Base-by-base conservation (phyloP, 2,888 invertebrate species). In the Achlya flavicornis region DNA sequence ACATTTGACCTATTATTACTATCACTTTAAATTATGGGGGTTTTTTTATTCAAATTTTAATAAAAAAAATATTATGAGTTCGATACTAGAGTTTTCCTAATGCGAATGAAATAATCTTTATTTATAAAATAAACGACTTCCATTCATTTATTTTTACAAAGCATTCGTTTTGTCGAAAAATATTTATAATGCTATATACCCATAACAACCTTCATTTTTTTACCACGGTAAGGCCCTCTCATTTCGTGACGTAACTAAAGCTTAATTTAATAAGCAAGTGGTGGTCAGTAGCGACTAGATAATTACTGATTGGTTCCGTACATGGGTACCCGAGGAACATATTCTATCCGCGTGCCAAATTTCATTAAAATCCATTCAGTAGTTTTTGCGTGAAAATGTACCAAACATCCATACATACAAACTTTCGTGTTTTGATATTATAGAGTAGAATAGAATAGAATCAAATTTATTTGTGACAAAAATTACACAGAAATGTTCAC, bases 201-300 rank as follows among this genome's bases (percentile, higher is more conserved):
- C 3, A 41, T 8, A 41, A 41, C 41, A 58, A 61, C 64, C 38
- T 33, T 48, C 62, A 62, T 68, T 71, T 64, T 62, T 68, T 69
- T 65, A 66, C 70, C 68, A 19, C 46, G 19, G 16, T 10, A 43
- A 59, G 67, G 59, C 67, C 63, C 67, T 66, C 68, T 67, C 58
- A 64, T 63, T 48, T 69, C 63, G 63, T 68, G 68, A 71, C 65
- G 63, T 61, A 66, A 70, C 69, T 68, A 68, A 73, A 72, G 71
- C 71, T 74, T 72, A 71, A 74, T 75, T 70, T 73, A 69, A 72
- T 72, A 68, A 71, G 60, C 48, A n/a, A 68, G 61, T 61, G 62
- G 58, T 32, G n/a, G 71, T 48, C 46, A 66, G 53, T 53, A 19
- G 6, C 14, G 8, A 66, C 57, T 32, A 46, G 1, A 26, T 43